Evolutionary conservation across 2,113 vertebrate species (phyloP).

Genomic region (Istiophorus platypterus): DNA sequence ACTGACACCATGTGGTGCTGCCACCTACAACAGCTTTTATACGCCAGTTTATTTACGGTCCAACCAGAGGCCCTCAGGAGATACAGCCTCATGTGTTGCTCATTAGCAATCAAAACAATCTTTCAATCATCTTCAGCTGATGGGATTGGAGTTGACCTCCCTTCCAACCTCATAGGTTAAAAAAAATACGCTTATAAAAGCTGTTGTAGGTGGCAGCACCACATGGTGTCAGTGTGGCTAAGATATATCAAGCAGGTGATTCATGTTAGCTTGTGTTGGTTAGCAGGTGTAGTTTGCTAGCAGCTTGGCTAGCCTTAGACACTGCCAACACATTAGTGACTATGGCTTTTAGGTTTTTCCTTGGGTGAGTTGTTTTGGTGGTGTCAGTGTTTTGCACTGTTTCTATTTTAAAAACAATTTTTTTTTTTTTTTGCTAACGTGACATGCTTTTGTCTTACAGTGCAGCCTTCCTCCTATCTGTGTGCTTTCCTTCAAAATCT

Average conservation of each 20-base stretch:
- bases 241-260: background rate
- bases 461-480: constrained; percentile 36
- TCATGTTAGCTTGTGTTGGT: constrained; percentile 15
- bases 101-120: background rate
- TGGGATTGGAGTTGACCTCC: background rate
- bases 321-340: constrained; percentile 41
- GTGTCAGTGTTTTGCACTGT: background rate
- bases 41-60: background rate
- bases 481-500: background rate
- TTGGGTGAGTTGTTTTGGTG: background rate
- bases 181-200: constrained; percentile 15
- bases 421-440: background rate
- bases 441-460: constrained; percentile 42
- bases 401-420: too few relatives aligned
- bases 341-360: constrained; percentile 49
- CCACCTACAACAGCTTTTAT: constrained; percentile 24
- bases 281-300: constrained; percentile 59
- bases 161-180: background rate
- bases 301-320: constrained; percentile 58
- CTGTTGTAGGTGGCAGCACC: accelerated
- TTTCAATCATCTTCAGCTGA: constrained; percentile 6
- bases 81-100: background rate
- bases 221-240: background rate
- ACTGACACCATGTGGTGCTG: accelerated
- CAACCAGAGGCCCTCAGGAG: background rate